Evolutionary conservation across 2,113 vertebrate species (phyloP).

Genomic region (Nicator chloris): DNA sequence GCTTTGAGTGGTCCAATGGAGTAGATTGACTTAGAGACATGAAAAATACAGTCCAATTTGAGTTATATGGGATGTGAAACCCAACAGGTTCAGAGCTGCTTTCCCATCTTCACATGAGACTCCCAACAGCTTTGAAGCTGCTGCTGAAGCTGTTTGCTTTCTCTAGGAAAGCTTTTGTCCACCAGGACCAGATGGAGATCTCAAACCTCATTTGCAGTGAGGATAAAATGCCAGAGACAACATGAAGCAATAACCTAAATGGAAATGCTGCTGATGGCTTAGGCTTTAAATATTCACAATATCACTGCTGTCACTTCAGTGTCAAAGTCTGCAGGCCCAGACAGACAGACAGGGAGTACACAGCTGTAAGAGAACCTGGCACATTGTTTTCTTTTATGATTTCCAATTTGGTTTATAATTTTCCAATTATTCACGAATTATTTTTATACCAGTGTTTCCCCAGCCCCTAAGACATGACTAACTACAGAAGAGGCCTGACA

Average conservation of each 20-base stretch:
- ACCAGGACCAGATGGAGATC: constrained; percentile 1
- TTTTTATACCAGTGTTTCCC: not conserved
- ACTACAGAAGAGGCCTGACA: not conserved
- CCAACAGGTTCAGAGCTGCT: not conserved
- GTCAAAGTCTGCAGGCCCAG: not conserved
- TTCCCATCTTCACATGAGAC: not conserved
- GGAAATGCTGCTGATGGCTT: not conserved
- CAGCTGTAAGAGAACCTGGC: not conserved
- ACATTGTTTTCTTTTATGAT: not conserved
- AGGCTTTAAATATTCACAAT: not conserved
- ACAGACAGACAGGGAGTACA: not conserved
- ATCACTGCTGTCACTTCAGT: not conserved
- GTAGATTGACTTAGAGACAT: not conserved
- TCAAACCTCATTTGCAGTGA: not conserved
- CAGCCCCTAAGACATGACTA: not conserved
- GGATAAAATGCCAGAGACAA: not conserved
- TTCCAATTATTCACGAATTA: not conserved
- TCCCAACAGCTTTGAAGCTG: not conserved
- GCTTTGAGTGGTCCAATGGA: not conserved
- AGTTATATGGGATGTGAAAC: not conserved
- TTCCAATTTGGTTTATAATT: not conserved
- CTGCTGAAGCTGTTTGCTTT: not conserved
- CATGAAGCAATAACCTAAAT: not conserved
- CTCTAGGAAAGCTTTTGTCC: constrained; percentile 1
- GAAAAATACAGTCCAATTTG: not conserved